Evolutionary conservation across 2,113 vertebrate species (phyloP), one percentile per base, ranked within the genome.

Genomic region (Takifugu flavidus): DNA sequence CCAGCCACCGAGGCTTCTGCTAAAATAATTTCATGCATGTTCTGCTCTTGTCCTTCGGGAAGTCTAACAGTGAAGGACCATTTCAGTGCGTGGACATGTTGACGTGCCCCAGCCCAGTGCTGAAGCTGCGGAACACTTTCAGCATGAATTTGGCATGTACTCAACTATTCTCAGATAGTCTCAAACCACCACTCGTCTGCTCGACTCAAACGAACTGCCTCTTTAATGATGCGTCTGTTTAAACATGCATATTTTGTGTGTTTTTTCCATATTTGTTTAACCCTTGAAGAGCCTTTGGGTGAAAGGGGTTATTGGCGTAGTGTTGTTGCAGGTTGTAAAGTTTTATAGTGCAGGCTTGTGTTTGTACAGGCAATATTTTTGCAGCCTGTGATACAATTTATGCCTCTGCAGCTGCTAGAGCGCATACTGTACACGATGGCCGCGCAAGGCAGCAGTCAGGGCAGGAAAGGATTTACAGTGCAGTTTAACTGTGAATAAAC

Each of bases 51-150:
- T 47, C 34, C 45, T 53, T 14, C 10, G 20, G 26, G 27, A 45
- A 45, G 34, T 39, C 34, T 11, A 70, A 72, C 70, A 56, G 67
- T 39, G 13, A 45, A 45, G 15, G 52, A 62, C 12, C 12, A 29
- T 42, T 26, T 28, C 56, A 44, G 59, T 78, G 64, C 49, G 51
- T 61, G 2, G 11, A 10, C 34, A 39, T 39, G 34, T 10, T 20
- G 20, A 20, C 20, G 20, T 20, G 20, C 20, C 20, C 20, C 20
- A 20, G 20, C 20, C 20, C 20, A 20, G 20, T 6, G 31, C 31
- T 34, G 31, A 34, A 7, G 31, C 34, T 10, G 11, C 34, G 11
- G 29, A 31, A 31, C 29, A 31, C 61, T 82, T 57, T 20, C 20
- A 20, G 20, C 20, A 20, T 20, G 20, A 20, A 20, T 20, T 20